Evolutionary conservation across 1,140 invertebrate genomes (phyloP), one percentile per base, ranked within the genome.

Genomic region (Dreissena rostriformis): DNA sequence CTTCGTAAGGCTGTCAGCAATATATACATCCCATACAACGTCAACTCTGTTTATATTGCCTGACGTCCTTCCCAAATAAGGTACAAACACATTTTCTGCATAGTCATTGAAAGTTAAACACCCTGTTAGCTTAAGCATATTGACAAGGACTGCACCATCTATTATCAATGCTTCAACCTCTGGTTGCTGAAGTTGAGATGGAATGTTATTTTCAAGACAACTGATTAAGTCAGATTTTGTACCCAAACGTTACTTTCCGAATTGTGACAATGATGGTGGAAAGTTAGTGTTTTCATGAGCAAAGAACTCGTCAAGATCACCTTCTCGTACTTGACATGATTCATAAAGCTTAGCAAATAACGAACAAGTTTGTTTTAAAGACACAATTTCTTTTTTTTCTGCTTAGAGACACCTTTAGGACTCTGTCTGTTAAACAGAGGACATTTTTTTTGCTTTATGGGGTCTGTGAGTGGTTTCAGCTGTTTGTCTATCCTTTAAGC

Each of bases 251-350:
- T 61, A 15, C 15, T 6, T 71, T 12, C 83, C 67, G 26, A n/a
- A 65, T 26, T 80, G 11, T 29, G 67, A 71, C 7, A 85, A 29
- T 12, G 85, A 70, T 15, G 81, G 67, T 22, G 85, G 81, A 28
- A 1, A 77, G 15, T 52, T 53, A 0, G 77, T 73, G 71, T 86
- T 84, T 78, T 81, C 80, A 72, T 86, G 81, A 28, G 52, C 63
- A 49, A 86, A 86, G 28, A 86, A 86, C 6, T 76, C 70, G n/a
- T 84, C n/a, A n/a, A 86, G n/a, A 65, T 86, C 66, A n/a, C 80
- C 68, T 51, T 84, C 26, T 26, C 85, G 26, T 1, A 70, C 24
- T 61, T 84, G 80, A 57, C 73, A 84, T n/a, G 70, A 68, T 74
- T 76, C 76, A 51, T 79, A 86, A 8, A 86, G 53, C 63, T 65